phyloP scores from a whole-genome alignment of 1,140 invertebrate species.

The Drosophila azteca region DNA sequence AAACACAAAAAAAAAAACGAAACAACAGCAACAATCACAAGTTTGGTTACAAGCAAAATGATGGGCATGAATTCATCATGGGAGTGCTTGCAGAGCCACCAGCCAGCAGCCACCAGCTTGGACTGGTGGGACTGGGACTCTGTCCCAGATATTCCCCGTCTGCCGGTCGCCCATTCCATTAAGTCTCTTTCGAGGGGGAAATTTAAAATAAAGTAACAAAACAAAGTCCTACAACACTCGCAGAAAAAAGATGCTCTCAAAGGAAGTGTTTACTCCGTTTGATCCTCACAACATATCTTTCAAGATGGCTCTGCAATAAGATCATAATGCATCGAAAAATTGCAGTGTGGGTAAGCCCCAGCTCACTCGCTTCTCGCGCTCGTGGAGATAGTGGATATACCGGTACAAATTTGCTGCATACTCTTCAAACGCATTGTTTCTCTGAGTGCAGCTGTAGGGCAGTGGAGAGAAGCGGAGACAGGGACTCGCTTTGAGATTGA shows the following conservation, averaged over 20 bases:
- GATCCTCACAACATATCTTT: too few species aligned
- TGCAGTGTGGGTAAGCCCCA: too few species aligned
- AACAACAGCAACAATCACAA: conserved; percentile 70
- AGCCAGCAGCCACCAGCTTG: neutral
- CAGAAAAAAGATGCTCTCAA: too few species aligned
- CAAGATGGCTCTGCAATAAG: too few species aligned
- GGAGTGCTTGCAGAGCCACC: conserved; percentile 28
- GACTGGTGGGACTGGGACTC: conserved; percentile 5
- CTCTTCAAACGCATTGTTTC: too few species aligned
- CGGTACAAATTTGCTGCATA: too few species aligned
- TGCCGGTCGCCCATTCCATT: neutral
- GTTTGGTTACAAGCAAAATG: conserved; percentile 76
- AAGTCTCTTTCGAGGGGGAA: conserved; percentile 36
- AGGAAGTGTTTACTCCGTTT: too few species aligned
- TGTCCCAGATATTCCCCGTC: conserved; percentile 11
- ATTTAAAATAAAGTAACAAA: conserved; percentile 64
- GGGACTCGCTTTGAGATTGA: neutral
- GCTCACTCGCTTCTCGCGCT: too few species aligned
- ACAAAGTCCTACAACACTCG: too few species aligned
- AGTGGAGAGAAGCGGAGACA: conserved; percentile 1
- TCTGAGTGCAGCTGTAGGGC: conserved; percentile 8
- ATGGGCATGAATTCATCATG: conserved; percentile 79
- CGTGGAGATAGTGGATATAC: too few species aligned
- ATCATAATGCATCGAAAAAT: too few species aligned
- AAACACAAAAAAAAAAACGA: conserved; percentile 11